Percentiles rank a stretch among this genome's conserved stretches.
These are phyloP conservation scores for Aeoliscus strigatus DNA, from an alignment of 2,797 vertebrate species.

Conservation along the genomic window DNA sequence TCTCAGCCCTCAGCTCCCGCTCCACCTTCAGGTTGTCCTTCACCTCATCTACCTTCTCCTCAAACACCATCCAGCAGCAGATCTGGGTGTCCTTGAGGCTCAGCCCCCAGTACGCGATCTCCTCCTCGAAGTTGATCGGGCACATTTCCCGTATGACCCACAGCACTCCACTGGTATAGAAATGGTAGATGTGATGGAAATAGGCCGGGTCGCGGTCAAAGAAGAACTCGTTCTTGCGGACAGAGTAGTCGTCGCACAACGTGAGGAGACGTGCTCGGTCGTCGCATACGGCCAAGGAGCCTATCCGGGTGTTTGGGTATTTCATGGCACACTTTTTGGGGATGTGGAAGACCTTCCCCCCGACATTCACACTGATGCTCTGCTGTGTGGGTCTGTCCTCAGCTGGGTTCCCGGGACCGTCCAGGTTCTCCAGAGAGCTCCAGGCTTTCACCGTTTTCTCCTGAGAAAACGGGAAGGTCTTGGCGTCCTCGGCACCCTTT, in stretches of 20 bases:
- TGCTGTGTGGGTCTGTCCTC: conserved; percentile 21
- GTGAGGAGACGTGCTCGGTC: conserved; percentile 67
- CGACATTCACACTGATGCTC: conserved; percentile 76
- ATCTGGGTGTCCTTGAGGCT: conserved; percentile 72
- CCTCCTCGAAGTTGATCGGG: conserved; percentile 80
- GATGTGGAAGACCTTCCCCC: conserved; percentile 77
- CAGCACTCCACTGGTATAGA: conserved; percentile 77
- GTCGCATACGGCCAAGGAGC: conserved; percentile 70
- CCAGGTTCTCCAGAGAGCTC: conserved; percentile 73
- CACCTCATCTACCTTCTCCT: conserved; percentile 81
- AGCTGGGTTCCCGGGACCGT: conserved; percentile 15
- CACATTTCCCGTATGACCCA: conserved; percentile 81
- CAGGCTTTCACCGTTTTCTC: conserved; percentile 74
- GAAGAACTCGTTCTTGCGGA: conserved; percentile 79
- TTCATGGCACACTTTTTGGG: conserved; percentile 58
- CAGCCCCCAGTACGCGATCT: conserved; percentile 83
- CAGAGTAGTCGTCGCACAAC: conserved; percentile 82
- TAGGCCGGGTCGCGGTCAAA: conserved; percentile 81
- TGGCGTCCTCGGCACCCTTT: conserved; percentile 27
- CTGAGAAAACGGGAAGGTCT: conserved; percentile 68
- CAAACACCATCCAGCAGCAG: conserved; percentile 80
- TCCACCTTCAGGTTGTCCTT: conserved; percentile 79
- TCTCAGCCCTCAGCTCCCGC: conserved; percentile 77
- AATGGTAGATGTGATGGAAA: conserved; percentile 81
- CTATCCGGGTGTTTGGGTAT: conserved; percentile 77